These are phyloP conservation scores for Zoanthus solanderi DNA, from an alignment of 92 coral and sea anemone species.

Conservation along the genomic window DNA sequence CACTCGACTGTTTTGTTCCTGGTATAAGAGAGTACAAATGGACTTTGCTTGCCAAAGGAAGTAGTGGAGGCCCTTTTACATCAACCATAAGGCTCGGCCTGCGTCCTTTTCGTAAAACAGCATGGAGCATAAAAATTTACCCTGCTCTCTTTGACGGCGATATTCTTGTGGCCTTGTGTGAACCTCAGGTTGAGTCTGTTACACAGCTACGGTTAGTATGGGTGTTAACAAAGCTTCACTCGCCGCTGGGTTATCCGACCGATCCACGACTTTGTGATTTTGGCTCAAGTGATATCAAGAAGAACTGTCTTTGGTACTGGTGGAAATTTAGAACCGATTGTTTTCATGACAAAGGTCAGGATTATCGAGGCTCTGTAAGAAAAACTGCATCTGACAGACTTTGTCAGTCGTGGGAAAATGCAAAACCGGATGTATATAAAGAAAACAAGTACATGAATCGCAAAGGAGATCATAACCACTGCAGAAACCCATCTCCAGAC, in stretches of 20 bases:
- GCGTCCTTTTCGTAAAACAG: conserved; percentile 33
- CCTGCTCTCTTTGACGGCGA: conserved; percentile 44
- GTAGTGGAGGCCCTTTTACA: conserved; percentile 37
- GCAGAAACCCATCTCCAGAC: conserved; percentile 59
- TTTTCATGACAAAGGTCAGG: conserved; percentile 75
- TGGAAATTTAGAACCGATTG: conserved; percentile 82
- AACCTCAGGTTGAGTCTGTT: conserved; percentile 26
- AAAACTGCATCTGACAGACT: conserved; percentile 29
- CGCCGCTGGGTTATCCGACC: conserved; percentile 94
- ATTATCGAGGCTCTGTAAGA: conserved; percentile 72
- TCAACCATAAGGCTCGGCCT: conserved; percentile 30
- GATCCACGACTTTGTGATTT: conserved; percentile 87
- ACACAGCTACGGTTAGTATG: conserved; percentile 46
- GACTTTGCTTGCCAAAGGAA: conserved; percentile 50
- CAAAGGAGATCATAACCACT: conserved; percentile 59
- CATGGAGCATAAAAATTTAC: conserved; percentile 30
- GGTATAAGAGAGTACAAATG: conserved; percentile 78
- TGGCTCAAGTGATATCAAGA: conserved; percentile 52
- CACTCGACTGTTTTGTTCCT: conserved; percentile 84
- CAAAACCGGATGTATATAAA: conserved; percentile 1
- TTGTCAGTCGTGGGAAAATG: conserved; percentile 34
- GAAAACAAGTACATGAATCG: conserved; percentile 26
- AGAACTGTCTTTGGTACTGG: conserved; percentile 68
- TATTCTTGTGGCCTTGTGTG: conserved; percentile 36
- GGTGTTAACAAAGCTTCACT: conserved; percentile 80